Percentiles rank a stretch among this genome's conserved stretches.
Evolutionary conservation across 1,140 invertebrate genomes (phyloP).

Genomic region (Cataglyphis hispanica): DNA sequence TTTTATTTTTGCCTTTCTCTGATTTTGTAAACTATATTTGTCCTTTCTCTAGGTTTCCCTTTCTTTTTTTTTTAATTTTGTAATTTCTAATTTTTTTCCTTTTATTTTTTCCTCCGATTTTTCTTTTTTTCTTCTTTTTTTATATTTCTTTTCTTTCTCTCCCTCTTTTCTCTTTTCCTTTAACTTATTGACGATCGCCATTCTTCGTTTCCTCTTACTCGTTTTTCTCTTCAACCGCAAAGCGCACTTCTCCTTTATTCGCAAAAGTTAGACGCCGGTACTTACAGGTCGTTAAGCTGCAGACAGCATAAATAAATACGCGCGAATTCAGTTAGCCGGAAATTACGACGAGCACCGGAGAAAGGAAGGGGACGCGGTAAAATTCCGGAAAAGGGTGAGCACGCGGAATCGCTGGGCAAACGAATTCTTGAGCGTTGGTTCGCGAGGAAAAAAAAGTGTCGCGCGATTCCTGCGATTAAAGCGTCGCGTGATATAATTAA

Average conservation of each 20-base stretch:
- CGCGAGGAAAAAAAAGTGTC: neutral
- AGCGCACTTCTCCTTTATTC: slow-evolving; percentile 4
- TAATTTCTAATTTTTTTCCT: neutral
- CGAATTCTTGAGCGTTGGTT: slow-evolving; percentile 22
- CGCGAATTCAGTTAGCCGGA: slow-evolving; percentile 70
- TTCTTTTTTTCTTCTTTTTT: neutral
- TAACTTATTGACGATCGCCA: slow-evolving; percentile 10
- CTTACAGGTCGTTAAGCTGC: slow-evolving; percentile 69
- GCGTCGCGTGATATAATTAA: slow-evolving; percentile 16
- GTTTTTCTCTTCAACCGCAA: neutral
- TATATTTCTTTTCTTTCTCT: neutral
- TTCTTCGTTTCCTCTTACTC: neutral
- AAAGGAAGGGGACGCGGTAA: slow-evolving; percentile 46
- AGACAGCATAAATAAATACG: slow-evolving; percentile 70
- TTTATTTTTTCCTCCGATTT: neutral
- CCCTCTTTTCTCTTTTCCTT: neutral
- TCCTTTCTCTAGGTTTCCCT: neutral
- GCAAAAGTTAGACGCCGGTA: slow-evolving; percentile 61
- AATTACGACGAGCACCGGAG: slow-evolving; percentile 60
- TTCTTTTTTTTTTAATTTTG: neutral
- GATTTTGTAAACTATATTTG: neutral
- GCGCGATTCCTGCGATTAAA: neutral
- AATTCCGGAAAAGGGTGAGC: slow-evolving; percentile 40
- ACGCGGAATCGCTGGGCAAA: slow-evolving; percentile 4
- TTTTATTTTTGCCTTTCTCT: neutral